Conservation (phyloP, 2,888 invertebrate species). For the Leptinotarsa juncta region DNA sequence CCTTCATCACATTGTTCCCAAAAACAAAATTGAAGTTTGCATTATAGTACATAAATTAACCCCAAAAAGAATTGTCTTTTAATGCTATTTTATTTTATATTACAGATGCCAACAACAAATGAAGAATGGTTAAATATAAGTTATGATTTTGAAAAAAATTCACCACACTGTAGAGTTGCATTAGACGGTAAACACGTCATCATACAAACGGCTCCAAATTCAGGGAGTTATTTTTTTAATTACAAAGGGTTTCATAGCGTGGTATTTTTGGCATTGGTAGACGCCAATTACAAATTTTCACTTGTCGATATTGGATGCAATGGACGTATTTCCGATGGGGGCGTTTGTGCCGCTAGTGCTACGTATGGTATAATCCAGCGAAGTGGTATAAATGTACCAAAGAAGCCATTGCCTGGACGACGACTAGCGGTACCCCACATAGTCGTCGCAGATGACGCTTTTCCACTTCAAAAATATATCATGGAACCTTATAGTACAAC, state of each 20-base stretch:
- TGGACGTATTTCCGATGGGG: not conserved
- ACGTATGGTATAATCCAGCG: not conserved
- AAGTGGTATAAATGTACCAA: not conserved
- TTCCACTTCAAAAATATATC: slow-evolving; percentile 26
- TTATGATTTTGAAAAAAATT: not conserved
- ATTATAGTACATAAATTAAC: not conserved
- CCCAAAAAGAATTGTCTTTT: not conserved
- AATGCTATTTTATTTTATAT: not conserved
- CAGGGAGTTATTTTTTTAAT: not conserved
- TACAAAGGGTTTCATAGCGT: no score
- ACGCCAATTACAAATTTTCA: no score
- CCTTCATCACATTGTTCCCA: not conserved
- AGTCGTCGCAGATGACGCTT: slow-evolving; percentile 28
- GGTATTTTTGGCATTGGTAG: no score
- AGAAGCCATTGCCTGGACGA: slow-evolving; percentile 22
- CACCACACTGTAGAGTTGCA: not conserved
- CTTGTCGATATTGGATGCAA: not conserved
- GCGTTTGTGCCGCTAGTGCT: not conserved
- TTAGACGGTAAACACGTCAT: not conserved
- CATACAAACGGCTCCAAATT: not conserved
- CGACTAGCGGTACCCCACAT: slow-evolving; percentile 29
- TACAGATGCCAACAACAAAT: slow-evolving; percentile 1
- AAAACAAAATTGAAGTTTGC: not conserved
- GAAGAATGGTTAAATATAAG: not conserved
- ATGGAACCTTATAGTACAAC: slow-evolving; percentile 6